Evolutionary conservation across 2,888 invertebrate genomes (phyloP).

Genomic region (Mesoligia furuncula): DNA sequence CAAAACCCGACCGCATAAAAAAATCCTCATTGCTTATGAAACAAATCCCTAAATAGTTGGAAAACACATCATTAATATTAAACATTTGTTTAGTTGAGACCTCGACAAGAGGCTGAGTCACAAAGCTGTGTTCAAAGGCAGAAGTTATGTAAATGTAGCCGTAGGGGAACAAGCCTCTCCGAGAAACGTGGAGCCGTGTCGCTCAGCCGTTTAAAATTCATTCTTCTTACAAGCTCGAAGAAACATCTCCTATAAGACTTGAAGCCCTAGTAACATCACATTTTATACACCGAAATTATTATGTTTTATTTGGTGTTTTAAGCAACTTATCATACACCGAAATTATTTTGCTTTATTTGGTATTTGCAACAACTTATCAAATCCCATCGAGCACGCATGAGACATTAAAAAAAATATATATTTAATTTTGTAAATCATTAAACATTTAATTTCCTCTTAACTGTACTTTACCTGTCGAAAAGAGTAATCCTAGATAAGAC

Average conservation of each 20-base stretch:
- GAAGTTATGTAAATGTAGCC: conserved; percentile 55
- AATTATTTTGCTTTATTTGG: no score
- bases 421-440: no score
- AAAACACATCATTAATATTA: conserved; percentile 49
- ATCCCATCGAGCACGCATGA: no score
- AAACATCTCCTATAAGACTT: conserved; percentile 37
- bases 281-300: not conserved
- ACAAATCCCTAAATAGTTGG: conserved; percentile 32
- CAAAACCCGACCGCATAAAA: not conserved
- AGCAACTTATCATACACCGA: no score
- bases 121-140: conserved; percentile 50
- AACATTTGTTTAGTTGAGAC: conserved; percentile 49
- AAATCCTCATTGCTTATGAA: conserved; percentile 20
- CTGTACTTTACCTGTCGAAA: no score
- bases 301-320: not conserved
- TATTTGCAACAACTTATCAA: no score
- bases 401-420: no score
- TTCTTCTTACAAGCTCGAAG: conserved; percentile 40
- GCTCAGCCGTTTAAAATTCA: conserved; percentile 47
- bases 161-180: conserved; percentile 33
- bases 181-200: conserved; percentile 7
- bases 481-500: no score
- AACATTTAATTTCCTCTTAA: no score
- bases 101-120: conserved; percentile 42
- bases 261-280: conserved; percentile 39